phyloP scores from a whole-genome alignment of 2,113 vertebrate species.

The Psittacara wagleri region DNA sequence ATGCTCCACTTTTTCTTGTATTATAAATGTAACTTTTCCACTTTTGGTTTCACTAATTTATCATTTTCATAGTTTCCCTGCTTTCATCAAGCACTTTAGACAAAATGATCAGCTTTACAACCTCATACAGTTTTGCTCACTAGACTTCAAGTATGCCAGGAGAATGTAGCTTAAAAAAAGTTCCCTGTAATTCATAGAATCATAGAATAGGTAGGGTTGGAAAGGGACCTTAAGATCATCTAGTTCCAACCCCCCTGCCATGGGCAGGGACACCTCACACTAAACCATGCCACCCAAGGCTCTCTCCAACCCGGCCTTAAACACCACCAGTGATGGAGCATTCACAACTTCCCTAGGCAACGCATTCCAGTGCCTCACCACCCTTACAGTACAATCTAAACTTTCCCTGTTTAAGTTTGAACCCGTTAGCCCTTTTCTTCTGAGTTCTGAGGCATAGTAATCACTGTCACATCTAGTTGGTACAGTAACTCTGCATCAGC shows the following conservation, averaged over 20 bases:
- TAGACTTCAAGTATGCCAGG: neutral
- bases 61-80: neutral
- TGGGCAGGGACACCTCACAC: too few relatives aligned
- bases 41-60: neutral
- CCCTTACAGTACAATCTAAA: too few relatives aligned
- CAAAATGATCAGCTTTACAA: neutral
- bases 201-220: too few relatives aligned
- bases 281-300: too few relatives aligned
- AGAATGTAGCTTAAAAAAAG: neutral
- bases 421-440: too few relatives aligned
- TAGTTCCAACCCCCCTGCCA: too few relatives aligned
- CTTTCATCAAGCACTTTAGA: slow-evolving; percentile 56
- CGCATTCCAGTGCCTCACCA: too few relatives aligned
- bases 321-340: too few relatives aligned
- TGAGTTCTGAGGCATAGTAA: neutral
- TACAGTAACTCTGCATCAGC: neutral
- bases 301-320: too few relatives aligned
- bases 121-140: neutral
- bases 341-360: too few relatives aligned
- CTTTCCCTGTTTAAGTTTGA: too few relatives aligned
- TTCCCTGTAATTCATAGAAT: neutral
- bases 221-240: too few relatives aligned
- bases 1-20: neutral
- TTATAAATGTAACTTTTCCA: neutral
- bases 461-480: neutral